Evolutionary conservation across 2,797 vertebrate genomes (phyloP), one percentile per base, ranked within the genome.

Genomic region (Enteromius fasciolatus): DNA sequence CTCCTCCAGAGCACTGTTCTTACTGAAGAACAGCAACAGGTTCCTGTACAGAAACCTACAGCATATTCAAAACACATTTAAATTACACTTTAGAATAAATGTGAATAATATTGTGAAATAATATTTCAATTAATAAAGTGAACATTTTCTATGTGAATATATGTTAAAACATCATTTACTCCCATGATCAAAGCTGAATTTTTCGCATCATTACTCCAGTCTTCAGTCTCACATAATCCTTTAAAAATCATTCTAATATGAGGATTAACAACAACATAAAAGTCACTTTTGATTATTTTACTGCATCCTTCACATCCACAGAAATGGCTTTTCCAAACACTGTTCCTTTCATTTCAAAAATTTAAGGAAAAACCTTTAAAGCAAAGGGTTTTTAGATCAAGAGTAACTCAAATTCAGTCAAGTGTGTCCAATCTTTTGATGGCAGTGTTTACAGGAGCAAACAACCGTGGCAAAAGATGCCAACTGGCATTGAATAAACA

Each of bases 1-100:
- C 86, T 96, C 93, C 39, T 87, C 93, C 92, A 96, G 92, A 12
- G 76, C 67, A 80, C 88, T 85, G 17, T 94, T 96, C 92, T 94
- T 94, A 90, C 94, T 97, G 87, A 94, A 98, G 94, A 96, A 98
- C 88, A 99, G 93, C 85, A 98, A 85, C 86, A 99, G 94, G 50
- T 99, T 95, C 18, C 96, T 94, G 82, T 98, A 99, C 83, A 99
- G 94, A 87, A 96, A 99, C 84, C 98, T 99, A 81, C n/a, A 78
- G n/a, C 12, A 92, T 91, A 23, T 86, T 25, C 41, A 83, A 75
- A 36, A 83, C 18, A 72, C 28, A 75, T 39, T 63, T 31, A 54
- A 78, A 44, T 46, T 20, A 10, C 5, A 75, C 4, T 20, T 20
- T n/a, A 54, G n/a, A 54, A 54, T 54, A 54, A 3, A 9, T 57